Evolutionary conservation across 2,888 invertebrate genomes (phyloP).

Genomic region (Frankliniella intonsa): DNA sequence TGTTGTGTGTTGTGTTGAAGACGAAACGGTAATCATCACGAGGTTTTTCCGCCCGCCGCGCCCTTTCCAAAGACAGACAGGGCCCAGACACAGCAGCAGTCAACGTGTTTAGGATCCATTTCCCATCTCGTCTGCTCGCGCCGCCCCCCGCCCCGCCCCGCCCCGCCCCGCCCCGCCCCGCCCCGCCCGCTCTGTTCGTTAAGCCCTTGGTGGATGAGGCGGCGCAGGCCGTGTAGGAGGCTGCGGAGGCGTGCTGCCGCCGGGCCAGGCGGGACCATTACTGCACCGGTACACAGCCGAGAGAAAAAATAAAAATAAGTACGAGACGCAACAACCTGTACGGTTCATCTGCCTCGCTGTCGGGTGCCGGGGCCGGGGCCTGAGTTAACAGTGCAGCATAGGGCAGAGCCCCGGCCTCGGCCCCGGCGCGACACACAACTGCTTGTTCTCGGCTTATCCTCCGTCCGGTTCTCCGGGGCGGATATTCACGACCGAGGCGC

Average conservation of each 20-base stretch:
- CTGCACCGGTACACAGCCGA: no score
- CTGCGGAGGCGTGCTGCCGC: neutral
- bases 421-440: neutral
- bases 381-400: no score
- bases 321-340: neutral
- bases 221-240: neutral
- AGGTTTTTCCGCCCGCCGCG: no score
- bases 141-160: neutral
- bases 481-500: no score
- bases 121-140: neutral
- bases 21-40: no score
- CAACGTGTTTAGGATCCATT: neutral
- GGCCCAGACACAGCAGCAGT: neutral
- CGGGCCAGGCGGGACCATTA: neutral
- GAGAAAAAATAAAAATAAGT: neutral
- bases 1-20: no score
- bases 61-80: no score
- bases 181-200: neutral
- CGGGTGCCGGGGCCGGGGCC: neutral
- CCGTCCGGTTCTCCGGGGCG: no score
- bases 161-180: neutral
- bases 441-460: no score
- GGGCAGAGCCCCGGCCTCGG: neutral
- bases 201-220: neutral
- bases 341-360: neutral